Conservation (phyloP, 2,113 vertebrate species). For the Chionodraco myersi region DNA sequence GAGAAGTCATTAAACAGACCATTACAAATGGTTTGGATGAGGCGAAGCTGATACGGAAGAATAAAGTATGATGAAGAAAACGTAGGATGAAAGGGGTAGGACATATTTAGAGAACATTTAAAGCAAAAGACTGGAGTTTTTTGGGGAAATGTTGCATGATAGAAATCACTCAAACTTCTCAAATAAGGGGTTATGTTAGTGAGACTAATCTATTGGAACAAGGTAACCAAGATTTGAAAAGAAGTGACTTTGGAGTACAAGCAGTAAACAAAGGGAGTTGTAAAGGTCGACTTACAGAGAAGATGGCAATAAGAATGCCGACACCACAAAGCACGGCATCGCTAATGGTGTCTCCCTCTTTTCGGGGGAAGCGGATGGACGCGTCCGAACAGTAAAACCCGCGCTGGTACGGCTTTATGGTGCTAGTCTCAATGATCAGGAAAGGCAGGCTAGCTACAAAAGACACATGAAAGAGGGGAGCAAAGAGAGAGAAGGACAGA, state of each 20-base stretch:
- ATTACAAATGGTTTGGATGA: conserved; percentile 32
- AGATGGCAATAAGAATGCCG: conserved; percentile 96
- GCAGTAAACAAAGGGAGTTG: conserved; percentile 53
- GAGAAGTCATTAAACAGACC: conserved; percentile 35
- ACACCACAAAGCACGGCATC: conserved; percentile 95
- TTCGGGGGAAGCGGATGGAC: conserved; percentile 96
- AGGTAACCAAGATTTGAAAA: not conserved
- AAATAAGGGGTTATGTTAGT: conserved; percentile 25
- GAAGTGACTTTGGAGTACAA: conserved; percentile 21
- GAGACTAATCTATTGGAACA: not conserved
- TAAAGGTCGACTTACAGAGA: conserved; percentile 89
- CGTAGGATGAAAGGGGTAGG: conserved; percentile 41
- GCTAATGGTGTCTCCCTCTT: conserved; percentile 95
- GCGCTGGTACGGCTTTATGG: conserved; percentile 93
- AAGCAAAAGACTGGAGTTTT: conserved; percentile 28
- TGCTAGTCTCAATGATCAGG: conserved; percentile 98
- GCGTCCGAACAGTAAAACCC: conserved; percentile 88
- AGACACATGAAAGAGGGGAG: conserved; percentile 63
- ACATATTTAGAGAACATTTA: conserved; percentile 52
- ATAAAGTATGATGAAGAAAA: conserved; percentile 47
- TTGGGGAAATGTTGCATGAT: conserved; percentile 50
- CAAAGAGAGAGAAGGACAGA: conserved; percentile 67
- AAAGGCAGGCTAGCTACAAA: conserved; percentile 95
- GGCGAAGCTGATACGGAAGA: conserved; percentile 41
- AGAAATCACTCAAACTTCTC: conserved; percentile 36